Conservation (phyloP, 2,888 invertebrate genomes). For the Venusia cambrica region DNA sequence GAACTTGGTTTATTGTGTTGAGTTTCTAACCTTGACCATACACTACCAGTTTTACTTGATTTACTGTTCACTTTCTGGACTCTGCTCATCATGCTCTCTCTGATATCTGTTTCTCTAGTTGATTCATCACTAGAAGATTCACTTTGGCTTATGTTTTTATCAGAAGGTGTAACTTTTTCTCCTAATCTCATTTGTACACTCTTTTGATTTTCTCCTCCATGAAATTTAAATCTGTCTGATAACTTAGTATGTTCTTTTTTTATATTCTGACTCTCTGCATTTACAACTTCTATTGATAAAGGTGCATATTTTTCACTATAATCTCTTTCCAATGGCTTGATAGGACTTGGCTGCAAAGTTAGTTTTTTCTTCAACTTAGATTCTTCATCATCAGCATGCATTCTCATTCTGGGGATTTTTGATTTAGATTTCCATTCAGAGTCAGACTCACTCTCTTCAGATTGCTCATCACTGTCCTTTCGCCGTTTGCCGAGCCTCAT, state of each 20-base stretch:
- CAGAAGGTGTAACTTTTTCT: slow-evolving; percentile 43
- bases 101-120: slow-evolving; percentile 50
- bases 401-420: slow-evolving; percentile 88
- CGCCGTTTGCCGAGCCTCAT: slow-evolving; percentile 61
- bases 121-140: slow-evolving; percentile 51
- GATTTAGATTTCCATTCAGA: slow-evolving; percentile 82
- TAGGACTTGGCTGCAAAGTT: slow-evolving; percentile 34
- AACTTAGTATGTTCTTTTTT: slow-evolving; percentile 52
- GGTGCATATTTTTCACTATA: slow-evolving; percentile 54
- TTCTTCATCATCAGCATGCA: slow-evolving; percentile 94
- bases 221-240: slow-evolving; percentile 64
- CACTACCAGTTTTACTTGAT: slow-evolving; percentile 63
- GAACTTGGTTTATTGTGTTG: slow-evolving; percentile 37
- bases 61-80: slow-evolving; percentile 66
- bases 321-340: slow-evolving; percentile 28
- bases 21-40: slow-evolving; percentile 80
- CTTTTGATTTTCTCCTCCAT: slow-evolving; percentile 31
- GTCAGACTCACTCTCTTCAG: slow-evolving; percentile 72
- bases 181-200: slow-evolving; percentile 62
- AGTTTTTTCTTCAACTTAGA: slow-evolving; percentile 72
- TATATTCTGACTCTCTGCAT: slow-evolving; percentile 49
- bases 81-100: slow-evolving; percentile 78
- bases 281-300: slow-evolving; percentile 67
- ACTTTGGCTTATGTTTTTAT: slow-evolving; percentile 19
- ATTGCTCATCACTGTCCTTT: slow-evolving; percentile 41